A percentile compares a stretch with the other conserved stretches of the same genome.
Conservation (phyloP, 2,113 vertebrate species). For the Merops nubicus region DNA sequence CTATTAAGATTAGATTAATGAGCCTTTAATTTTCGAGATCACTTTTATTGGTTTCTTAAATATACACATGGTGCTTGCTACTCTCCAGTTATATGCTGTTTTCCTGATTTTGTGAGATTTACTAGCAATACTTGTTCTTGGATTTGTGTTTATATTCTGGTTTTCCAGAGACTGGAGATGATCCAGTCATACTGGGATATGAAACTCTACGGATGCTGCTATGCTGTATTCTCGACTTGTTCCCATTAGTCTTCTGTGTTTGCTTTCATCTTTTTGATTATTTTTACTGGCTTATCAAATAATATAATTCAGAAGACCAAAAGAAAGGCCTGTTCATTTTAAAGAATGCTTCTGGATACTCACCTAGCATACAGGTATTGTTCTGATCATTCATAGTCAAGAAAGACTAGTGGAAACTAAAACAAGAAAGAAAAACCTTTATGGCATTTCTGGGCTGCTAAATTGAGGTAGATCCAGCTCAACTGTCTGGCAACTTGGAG, state of each 20-base stretch:
- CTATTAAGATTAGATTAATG: background rate
- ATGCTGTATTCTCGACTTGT: background rate
- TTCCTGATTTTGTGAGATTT: background rate
- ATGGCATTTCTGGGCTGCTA: background rate
- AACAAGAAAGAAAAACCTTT: background rate
- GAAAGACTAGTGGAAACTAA: background rate
- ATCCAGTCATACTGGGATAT: background rate
- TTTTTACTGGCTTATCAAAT: background rate
- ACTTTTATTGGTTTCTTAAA: constrained; percentile 1
- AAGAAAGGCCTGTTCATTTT: background rate
- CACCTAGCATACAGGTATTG: accelerated
- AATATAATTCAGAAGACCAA: background rate
- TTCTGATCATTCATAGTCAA: background rate
- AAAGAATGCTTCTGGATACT: background rate
- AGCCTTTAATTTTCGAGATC: background rate
- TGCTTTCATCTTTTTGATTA: background rate
- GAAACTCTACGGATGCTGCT: background rate
- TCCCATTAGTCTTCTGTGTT: background rate
- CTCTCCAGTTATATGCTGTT: background rate
- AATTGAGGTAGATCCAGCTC: background rate
- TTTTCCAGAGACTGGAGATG: background rate
- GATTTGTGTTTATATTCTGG: background rate
- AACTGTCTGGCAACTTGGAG: background rate
- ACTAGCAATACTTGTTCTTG: background rate
- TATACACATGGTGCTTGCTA: background rate